Percentiles rank a stretch among this genome's conserved stretches.
Evolutionary conservation across 2,888 invertebrate species (phyloP).

Genomic region (Meliscaeva auricollis): DNA sequence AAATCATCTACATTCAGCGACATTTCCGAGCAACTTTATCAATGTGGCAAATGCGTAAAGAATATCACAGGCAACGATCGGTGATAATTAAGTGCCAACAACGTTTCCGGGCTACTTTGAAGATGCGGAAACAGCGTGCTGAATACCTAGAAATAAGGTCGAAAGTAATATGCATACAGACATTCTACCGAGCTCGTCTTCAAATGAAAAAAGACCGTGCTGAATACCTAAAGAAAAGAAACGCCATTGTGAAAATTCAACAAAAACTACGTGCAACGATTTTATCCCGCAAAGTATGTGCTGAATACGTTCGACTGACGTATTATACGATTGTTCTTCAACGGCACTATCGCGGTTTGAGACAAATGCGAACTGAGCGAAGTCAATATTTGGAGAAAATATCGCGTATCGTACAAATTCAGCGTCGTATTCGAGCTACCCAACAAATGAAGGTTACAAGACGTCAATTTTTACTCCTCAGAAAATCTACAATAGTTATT

Average conservation of each 20-base stretch:
- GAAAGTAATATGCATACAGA: slow-evolving; percentile 77
- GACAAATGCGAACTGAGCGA: slow-evolving; percentile 79
- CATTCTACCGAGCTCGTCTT: slow-evolving; percentile 77
- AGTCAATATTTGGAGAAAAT: slow-evolving; percentile 76
- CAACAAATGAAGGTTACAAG: slow-evolving; percentile 77
- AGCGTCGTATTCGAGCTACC: slow-evolving; percentile 81
- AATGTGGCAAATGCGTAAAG: slow-evolving; percentile 80
- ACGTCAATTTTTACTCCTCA: slow-evolving; percentile 78
- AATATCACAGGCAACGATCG: slow-evolving; percentile 77
- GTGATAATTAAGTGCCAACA: slow-evolving; percentile 77
- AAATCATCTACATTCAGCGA: slow-evolving; percentile 82
- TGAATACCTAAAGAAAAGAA: slow-evolving; percentile 76
- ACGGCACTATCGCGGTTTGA: slow-evolving; percentile 79
- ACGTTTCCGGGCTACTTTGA: slow-evolving; percentile 78
- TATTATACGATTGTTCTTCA: slow-evolving; percentile 80
- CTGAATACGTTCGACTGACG: slow-evolving; percentile 78
- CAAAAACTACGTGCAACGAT: slow-evolving; percentile 81
- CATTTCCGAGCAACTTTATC: slow-evolving; percentile 78
- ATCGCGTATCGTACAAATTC: slow-evolving; percentile 79
- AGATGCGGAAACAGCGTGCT: slow-evolving; percentile 78
- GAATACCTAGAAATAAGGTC: slow-evolving; percentile 71
- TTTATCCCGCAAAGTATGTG: slow-evolving; percentile 78
- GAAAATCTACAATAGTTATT: slow-evolving; percentile 80
- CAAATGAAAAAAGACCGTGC: slow-evolving; percentile 79
- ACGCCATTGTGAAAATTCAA: slow-evolving; percentile 80